phyloP scores from a whole-genome alignment of 92 coral and sea anemone genomes.

The Porites evermanni region DNA sequence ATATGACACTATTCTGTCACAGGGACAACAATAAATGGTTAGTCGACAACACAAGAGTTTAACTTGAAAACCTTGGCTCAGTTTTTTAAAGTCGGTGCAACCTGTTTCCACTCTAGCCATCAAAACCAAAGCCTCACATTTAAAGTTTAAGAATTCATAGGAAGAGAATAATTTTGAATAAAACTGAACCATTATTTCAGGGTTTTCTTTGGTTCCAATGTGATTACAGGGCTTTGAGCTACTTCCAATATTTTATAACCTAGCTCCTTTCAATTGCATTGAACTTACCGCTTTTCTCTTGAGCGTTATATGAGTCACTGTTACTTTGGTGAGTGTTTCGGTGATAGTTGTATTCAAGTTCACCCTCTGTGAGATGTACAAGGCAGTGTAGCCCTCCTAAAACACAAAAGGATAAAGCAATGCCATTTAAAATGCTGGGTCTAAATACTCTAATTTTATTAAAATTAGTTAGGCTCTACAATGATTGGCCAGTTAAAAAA shows the following conservation, averaged over 20 bases:
- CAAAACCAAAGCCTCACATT: no score
- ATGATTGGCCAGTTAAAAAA: no score
- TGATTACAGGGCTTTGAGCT: neutral
- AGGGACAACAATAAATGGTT: no score
- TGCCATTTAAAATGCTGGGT: neutral
- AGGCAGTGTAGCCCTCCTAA: slow-evolving; percentile 95
- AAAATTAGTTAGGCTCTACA: neutral
- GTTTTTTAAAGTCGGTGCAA: no score
- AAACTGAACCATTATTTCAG: neutral
- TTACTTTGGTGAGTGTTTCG: slow-evolving; percentile 83
- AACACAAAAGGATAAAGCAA: slow-evolving; percentile 1
- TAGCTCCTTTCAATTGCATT: neutral
- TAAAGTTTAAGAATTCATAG: no score
- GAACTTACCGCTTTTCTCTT: slow-evolving; percentile 76
- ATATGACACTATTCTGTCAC: no score
- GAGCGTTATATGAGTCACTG: slow-evolving; percentile 77
- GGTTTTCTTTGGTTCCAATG: neutral
- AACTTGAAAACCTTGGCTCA: no score
- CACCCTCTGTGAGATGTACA: slow-evolving; percentile 93
- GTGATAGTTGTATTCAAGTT: slow-evolving; percentile 82
- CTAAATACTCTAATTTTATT: no score
- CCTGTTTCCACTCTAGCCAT: no score
- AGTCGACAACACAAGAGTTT: no score
- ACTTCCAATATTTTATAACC: neutral
- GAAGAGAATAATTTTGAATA: no score